Evolutionary conservation across 2,888 invertebrate genomes (phyloP).

Genomic region (Stratiomys singularior): DNA sequence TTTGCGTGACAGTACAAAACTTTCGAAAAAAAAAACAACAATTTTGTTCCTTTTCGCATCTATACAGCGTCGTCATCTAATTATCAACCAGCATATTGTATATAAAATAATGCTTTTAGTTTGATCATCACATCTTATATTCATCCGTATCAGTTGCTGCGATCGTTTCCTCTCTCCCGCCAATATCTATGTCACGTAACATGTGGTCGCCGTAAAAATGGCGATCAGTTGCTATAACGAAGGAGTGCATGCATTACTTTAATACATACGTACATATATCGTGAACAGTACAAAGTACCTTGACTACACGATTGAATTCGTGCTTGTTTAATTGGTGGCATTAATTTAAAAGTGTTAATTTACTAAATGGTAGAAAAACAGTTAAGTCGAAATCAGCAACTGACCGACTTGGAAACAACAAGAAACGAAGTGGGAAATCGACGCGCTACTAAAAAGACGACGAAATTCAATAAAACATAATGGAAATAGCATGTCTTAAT

Average conservation of each 20-base stretch:
- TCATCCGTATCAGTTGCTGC: not conserved
- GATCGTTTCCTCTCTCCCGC: not conserved
- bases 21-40: too few relatives aligned
- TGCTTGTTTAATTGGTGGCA: not conserved
- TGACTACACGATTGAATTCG: not conserved
- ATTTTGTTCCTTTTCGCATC: too few relatives aligned
- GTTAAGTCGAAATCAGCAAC: not conserved
- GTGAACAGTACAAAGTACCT: not conserved
- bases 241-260: not conserved
- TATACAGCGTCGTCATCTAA: too few relatives aligned
- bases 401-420: not conserved
- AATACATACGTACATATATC: not conserved
- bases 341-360: conserved; percentile 21
- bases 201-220: conserved; percentile 22
- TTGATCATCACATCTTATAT: too few relatives aligned
- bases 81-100: too few relatives aligned
- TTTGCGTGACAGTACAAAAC: too few relatives aligned
- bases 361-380: not conserved
- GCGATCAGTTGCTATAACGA: not conserved
- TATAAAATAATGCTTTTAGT: too few relatives aligned
- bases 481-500: not conserved
- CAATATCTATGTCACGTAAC: not conserved
- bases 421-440: not conserved
- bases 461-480: not conserved
- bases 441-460: not conserved